Percentiles rank a stretch among this genome's conserved stretches.
These are phyloP conservation scores for Dicyrtomina minuta DNA, from an alignment of 2,888 invertebrate species.

Conservation along the genomic window DNA sequence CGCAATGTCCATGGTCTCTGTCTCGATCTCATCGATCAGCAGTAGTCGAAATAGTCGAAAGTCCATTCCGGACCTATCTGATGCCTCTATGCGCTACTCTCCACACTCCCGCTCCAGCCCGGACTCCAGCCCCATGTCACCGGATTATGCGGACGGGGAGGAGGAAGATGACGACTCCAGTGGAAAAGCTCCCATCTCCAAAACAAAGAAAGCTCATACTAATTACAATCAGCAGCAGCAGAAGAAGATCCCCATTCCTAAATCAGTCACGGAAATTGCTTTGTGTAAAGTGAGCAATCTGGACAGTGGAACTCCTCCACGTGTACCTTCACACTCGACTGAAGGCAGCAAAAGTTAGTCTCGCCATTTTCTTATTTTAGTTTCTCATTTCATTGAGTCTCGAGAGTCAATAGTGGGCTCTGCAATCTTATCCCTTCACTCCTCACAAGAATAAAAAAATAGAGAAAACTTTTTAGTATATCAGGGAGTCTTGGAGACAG, in stretches of 20 bases:
- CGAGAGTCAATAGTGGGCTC: no score
- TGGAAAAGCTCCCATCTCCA: conserved; percentile 28
- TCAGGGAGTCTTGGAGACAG: no score
- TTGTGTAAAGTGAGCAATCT: conserved; percentile 41
- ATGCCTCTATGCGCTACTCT: conserved; percentile 49
- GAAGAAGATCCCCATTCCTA: conserved; percentile 41
- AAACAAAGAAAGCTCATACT: conserved; percentile 19
- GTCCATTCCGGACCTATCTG: conserved; percentile 46
- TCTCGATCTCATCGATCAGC: conserved; percentile 31
- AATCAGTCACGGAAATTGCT: conserved; percentile 51
- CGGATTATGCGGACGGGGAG: conserved; percentile 44
- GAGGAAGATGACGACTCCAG: conserved; percentile 41
- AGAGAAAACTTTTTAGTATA: no score
- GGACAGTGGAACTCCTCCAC: conserved; percentile 22
- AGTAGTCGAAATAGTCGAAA: conserved; percentile 39
- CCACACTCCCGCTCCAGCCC: conserved; percentile 40
- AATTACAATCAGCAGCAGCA: conserved; percentile 23
- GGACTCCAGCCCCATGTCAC: conserved; percentile 47
- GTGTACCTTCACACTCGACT: conserved; percentile 23
- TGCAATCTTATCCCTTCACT: no score
- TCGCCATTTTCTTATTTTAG: not conserved
- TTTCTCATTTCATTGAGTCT: no score
- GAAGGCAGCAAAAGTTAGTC: conserved; percentile 21
- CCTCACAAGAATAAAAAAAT: no score
- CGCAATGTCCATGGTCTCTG: conserved; percentile 48